Conservation (phyloP, 2,113 vertebrate genomes). For the Neopipo cinnamomea region DNA sequence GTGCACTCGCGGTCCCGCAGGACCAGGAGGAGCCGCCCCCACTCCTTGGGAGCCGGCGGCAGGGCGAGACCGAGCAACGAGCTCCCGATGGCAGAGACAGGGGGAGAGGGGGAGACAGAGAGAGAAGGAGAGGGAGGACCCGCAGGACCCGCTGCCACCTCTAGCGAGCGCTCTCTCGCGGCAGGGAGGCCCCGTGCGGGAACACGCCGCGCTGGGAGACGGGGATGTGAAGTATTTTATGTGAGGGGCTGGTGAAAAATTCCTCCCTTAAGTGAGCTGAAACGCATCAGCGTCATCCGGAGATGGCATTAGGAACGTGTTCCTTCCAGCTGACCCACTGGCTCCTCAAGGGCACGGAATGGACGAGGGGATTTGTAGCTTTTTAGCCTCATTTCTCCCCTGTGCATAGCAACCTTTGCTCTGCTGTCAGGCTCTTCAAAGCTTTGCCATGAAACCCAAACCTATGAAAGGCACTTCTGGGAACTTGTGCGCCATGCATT, state of each 20-base stretch:
- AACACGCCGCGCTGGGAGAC: accelerated
- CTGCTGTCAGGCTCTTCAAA: not conserved
- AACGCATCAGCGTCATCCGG: accelerated
- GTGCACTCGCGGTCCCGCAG: not conserved
- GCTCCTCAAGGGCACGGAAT: accelerated
- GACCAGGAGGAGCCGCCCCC: accelerated
- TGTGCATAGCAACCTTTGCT: accelerated
- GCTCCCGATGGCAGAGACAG: not conserved
- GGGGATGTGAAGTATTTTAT: accelerated
- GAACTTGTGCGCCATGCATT: accelerated
- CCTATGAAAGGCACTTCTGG: accelerated
- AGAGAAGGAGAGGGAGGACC: no score
- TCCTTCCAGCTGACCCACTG: accelerated
- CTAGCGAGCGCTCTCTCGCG: not conserved
- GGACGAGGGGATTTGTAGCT: accelerated
- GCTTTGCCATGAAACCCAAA: not conserved
- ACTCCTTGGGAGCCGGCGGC: no score
- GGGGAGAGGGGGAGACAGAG: no score
- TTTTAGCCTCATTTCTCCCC: no score
- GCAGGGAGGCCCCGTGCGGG: not conserved
- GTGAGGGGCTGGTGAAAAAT: not conserved
- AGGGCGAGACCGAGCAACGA: not conserved
- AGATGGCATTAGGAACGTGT: accelerated
- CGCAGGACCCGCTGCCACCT: not conserved
- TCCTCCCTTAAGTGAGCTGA: accelerated